Evolutionary conservation across 2,113 vertebrate species (phyloP).

Genomic region (Bathybates hornii): DNA sequence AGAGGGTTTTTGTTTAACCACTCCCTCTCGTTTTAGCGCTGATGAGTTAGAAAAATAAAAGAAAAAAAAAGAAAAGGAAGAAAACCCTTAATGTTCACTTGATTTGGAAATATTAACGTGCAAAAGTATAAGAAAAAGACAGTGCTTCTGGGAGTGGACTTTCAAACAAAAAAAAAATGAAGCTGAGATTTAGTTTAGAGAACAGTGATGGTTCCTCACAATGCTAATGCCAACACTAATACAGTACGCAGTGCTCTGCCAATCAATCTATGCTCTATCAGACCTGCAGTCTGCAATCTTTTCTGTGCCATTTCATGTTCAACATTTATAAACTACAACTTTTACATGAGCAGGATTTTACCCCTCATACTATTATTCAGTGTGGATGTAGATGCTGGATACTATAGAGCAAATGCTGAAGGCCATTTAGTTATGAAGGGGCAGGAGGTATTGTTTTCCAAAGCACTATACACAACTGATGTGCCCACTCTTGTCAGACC

Average conservation of each 20-base stretch:
- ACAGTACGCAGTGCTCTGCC: background rate
- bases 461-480: background rate
- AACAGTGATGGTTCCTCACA: background rate
- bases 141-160: background rate
- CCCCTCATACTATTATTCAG: background rate
- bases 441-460: background rate
- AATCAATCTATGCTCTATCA: background rate
- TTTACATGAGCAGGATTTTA: background rate
- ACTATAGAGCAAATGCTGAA: background rate
- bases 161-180: background rate
- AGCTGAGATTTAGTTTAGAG: background rate
- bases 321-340: background rate
- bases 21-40: background rate
- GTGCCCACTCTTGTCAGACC: background rate
- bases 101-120: background rate
- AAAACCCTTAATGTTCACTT: background rate
- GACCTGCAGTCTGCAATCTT: background rate
- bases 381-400: background rate
- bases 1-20: background rate
- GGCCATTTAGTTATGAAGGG: background rate
- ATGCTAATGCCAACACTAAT: background rate
- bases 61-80: accelerated
- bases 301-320: background rate
- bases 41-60: background rate
- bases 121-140: background rate